Evolutionary conservation across 2,113 vertebrate genomes (phyloP), one percentile per base, ranked within the genome.

Genomic region (Amazona guildingii): DNA sequence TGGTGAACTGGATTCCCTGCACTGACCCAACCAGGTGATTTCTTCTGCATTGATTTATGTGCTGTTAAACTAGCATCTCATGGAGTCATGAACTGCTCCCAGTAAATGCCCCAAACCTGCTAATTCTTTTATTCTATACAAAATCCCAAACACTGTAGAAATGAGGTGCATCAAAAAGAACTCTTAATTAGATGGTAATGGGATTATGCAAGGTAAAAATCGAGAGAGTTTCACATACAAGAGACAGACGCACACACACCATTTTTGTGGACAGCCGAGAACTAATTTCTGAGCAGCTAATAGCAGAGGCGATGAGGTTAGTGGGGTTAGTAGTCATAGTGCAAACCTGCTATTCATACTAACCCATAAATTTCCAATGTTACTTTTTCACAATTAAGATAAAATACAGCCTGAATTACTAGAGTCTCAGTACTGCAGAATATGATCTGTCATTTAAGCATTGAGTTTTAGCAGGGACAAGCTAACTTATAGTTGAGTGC

Each of bases 1-100:
- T 17, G 3, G 94, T 96, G 76, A 82, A 98, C 69, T 98, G 98
- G 97, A 97, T 97, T 95, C 96, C 97, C 17, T 98, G 97, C 74
- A 94, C 72, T 28, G 94, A 98, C 9, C 96, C 97, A 54, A 31
- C 49, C 13, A 79, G 79, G 88, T 90, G 67, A 83, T 49, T 62
- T 21, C 10, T 75, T 63, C 33, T 84, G 79, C 48, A 41, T 11
- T 35, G 11, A 13, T 64, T 43, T 63, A 6, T 37, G 21, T 61
- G 27, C 6, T 39, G 67, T 81, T 27, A 51, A 21, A 6, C 2
- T 62, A 20, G 7, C 14, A 4, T 10, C 17, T 80, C 16, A 28
- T 24, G 46, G 31, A 66, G 21, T 86, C 15, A 4, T 41, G 66
- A 86, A n/a, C 43, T 69, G 35, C 18, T 79, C 68, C 14, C n/a